Evolutionary conservation across 2,888 invertebrate species (phyloP).

Genomic region (Nesidiocoris tenuis): DNA sequence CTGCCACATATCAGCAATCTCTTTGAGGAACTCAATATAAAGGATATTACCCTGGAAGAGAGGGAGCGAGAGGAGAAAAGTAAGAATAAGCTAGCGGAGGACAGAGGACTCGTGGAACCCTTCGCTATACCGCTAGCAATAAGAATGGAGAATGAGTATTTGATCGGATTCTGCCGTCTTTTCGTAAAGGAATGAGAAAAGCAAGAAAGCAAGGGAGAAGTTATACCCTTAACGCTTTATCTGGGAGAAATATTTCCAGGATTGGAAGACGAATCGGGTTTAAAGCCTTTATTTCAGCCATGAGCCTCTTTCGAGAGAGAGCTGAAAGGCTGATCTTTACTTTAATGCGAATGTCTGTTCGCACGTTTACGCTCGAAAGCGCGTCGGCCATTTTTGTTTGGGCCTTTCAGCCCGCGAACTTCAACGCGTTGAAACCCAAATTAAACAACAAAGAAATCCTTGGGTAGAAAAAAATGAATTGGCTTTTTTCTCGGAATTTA

Average conservation of each 20-base stretch:
- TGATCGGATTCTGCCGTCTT: slow-evolving; percentile 10
- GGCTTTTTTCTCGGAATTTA: too few relatives aligned
- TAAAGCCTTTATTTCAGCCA: not conserved
- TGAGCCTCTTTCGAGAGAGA: too few relatives aligned
- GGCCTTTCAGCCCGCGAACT: too few relatives aligned
- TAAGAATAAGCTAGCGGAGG: not conserved
- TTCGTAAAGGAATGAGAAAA: not conserved
- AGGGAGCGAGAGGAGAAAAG: not conserved
- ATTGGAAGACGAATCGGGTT: not conserved
- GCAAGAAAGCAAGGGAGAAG: not conserved
- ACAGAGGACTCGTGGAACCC: too few relatives aligned
- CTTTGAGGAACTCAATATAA: slow-evolving; percentile 28
- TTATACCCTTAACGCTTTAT: not conserved
- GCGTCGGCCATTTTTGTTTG: not conserved
- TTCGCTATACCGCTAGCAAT: slow-evolving; percentile 10
- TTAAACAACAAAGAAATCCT: too few relatives aligned
- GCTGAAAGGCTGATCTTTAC: not conserved
- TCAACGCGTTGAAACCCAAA: too few relatives aligned
- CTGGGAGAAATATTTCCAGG: not conserved
- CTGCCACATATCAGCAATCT: slow-evolving; percentile 26
- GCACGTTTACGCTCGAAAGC: not conserved
- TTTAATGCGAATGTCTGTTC: not conserved
- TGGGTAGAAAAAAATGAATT: too few relatives aligned
- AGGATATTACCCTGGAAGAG: slow-evolving; percentile 10
- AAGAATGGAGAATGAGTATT: slow-evolving; percentile 29